These are phyloP conservation scores for Pegea sp. DNA, from an alignment of 23 tunicate species.

Conservation along the genomic window DNA sequence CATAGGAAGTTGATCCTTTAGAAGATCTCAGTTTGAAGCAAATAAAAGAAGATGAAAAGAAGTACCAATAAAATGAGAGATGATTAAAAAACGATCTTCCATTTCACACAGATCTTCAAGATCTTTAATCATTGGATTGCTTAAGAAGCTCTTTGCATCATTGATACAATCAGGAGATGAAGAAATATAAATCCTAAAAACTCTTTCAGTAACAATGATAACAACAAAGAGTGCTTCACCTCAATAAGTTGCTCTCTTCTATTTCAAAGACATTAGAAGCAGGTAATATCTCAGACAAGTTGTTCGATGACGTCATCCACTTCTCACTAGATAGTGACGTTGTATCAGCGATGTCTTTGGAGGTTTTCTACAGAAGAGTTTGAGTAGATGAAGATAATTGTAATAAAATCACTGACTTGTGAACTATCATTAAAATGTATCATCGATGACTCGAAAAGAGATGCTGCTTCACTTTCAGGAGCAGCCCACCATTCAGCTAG, in stretches of 20 bases:
- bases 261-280: too few species aligned
- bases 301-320: too few species aligned
- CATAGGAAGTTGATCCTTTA: background rate
- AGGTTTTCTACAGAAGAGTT: background rate
- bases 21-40: background rate
- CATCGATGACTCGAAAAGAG: too few species aligned
- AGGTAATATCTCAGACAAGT: too few species aligned
- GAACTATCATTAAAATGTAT: background rate
- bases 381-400: too few species aligned
- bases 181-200: constrained; percentile 25
- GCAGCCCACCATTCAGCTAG: constrained; percentile 62
- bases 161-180: constrained; percentile 10
- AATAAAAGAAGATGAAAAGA: too few species aligned
- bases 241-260: too few species aligned
- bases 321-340: too few species aligned
- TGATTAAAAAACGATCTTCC: constrained; percentile 27
- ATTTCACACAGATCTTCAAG: constrained; percentile 18
- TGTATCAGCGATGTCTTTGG: background rate
- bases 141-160: constrained; percentile 6
- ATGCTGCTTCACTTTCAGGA: constrained; percentile 66
- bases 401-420: background rate
- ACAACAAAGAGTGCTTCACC: too few species aligned
- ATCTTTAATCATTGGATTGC: constrained; percentile 12
- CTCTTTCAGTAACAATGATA: too few species aligned
- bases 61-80: constrained; percentile 31